A percentile compares a stretch with the other conserved stretches of the same genome.
Evolutionary conservation across 2,888 invertebrate species (phyloP).

Genomic region (Lithophane ornitopus): DNA sequence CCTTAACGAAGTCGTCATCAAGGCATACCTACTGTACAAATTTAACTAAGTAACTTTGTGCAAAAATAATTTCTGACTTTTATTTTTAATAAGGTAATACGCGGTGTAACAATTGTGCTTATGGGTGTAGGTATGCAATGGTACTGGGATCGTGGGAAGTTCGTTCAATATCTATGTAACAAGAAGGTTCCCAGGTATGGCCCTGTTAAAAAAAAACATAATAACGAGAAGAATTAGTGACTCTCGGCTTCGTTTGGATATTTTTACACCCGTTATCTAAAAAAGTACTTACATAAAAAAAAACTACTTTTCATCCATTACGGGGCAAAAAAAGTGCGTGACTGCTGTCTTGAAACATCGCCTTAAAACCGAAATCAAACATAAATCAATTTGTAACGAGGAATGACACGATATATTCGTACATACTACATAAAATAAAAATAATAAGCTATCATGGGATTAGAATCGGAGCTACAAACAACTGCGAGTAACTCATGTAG

Average conservation of each 20-base stretch:
- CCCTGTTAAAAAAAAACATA: neutral
- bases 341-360: neutral
- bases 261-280: neutral
- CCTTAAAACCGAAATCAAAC: neutral
- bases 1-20: neutral
- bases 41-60: neutral
- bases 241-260: neutral
- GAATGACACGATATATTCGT: neutral
- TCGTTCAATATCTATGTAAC: neutral
- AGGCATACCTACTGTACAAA: neutral
- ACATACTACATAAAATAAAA: neutral
- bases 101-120: no score
- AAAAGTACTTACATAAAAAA: neutral
- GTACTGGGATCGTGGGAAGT: neutral
- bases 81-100: neutral
- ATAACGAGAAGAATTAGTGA: neutral
- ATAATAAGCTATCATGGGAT: slow-evolving; percentile 4
- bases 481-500: slow-evolving; percentile 12
- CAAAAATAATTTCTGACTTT: neutral
- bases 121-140: neutral
- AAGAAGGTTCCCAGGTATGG: neutral
- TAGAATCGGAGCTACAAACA: slow-evolving; percentile 10
- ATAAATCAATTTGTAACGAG: slow-evolving; percentile 1
- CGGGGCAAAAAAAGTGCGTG: neutral
- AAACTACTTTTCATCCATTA: neutral